Evolutionary conservation across 2,797 vertebrate species (phyloP).

Genomic region (Crocidura indochinensis): DNA sequence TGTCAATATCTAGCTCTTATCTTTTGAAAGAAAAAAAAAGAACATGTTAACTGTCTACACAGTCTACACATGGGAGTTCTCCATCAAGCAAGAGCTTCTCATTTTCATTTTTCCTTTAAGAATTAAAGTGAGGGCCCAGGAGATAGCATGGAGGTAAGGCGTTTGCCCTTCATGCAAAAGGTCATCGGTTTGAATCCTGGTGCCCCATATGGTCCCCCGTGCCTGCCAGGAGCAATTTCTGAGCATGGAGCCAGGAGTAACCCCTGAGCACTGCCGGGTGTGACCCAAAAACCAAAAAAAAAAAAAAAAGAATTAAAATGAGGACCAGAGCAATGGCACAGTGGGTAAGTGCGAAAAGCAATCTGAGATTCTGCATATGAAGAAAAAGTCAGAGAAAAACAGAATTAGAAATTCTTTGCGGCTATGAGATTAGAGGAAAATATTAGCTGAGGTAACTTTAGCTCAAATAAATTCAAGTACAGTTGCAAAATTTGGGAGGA

Average conservation of each 20-base stretch:
- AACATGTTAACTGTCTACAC: not conserved
- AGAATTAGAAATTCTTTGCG: not conserved
- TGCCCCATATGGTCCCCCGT: too few species aligned
- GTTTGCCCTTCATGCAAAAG: too few species aligned
- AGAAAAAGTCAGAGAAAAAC: not conserved
- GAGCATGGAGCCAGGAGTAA: too few species aligned
- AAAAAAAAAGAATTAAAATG: not conserved
- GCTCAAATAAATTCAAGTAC: not conserved
- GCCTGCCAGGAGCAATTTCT: too few species aligned
- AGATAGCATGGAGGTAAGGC: too few species aligned
- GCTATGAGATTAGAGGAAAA: too few species aligned
- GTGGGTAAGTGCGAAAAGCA: not conserved
- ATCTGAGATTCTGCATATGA: not conserved
- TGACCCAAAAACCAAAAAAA: too few species aligned
- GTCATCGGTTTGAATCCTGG: too few species aligned
- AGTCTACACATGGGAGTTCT: not conserved
- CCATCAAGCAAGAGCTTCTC: not conserved
- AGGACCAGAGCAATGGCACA: too few species aligned
- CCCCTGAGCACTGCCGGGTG: too few species aligned
- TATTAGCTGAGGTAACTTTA: not conserved
- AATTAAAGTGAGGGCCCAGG: too few species aligned
- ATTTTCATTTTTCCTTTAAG: slow-evolving; percentile 2
- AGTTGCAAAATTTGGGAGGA: not conserved
- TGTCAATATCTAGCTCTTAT: not conserved
- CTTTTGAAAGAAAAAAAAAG: not conserved